Conservation (phyloP, 1,140 invertebrate genomes). For the Lycorma delicatula region DNA sequence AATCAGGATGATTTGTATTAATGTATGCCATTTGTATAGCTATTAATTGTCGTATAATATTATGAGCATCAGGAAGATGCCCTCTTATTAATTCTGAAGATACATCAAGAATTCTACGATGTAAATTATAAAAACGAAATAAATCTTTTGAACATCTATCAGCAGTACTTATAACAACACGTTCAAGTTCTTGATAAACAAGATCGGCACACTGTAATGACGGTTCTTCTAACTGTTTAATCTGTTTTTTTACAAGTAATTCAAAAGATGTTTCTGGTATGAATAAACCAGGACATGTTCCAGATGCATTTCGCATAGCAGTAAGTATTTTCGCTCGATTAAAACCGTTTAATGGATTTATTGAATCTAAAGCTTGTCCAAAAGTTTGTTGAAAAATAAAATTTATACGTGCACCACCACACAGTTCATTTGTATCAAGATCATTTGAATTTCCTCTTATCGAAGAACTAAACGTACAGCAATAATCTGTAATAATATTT, state of each 20-base stretch:
- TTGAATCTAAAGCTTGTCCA: slow-evolving; percentile 47
- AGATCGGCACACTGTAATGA: slow-evolving; percentile 58
- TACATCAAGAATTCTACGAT: slow-evolving; percentile 59
- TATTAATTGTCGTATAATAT: slow-evolving; percentile 58
- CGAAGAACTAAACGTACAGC: slow-evolving; percentile 55
- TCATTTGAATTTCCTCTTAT: slow-evolving; percentile 59
- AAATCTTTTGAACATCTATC: too few species aligned
- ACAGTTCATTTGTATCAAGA: slow-evolving; percentile 61
- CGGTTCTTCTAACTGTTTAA: slow-evolving; percentile 58
- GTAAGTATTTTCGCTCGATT: slow-evolving; percentile 54
- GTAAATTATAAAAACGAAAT: slow-evolving; percentile 60
- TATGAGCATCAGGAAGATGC: slow-evolving; percentile 54
- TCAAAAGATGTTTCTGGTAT: slow-evolving; percentile 68
- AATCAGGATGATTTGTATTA: slow-evolving; percentile 65
- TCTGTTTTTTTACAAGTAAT: slow-evolving; percentile 62
- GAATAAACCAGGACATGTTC: slow-evolving; percentile 57
- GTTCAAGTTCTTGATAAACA: slow-evolving; percentile 65
- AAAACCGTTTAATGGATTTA: slow-evolving; percentile 55
- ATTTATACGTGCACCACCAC: slow-evolving; percentile 62
- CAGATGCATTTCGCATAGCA: slow-evolving; percentile 63
- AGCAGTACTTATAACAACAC: too few species aligned
- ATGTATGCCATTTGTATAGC: slow-evolving; percentile 61
- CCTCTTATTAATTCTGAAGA: slow-evolving; percentile 51
- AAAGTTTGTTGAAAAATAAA: slow-evolving; percentile 69
- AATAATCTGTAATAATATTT: slow-evolving; percentile 63